Base-by-base conservation (phyloP, 2,797 vertebrate genomes). In the Eutrigla gurnardus region DNA sequence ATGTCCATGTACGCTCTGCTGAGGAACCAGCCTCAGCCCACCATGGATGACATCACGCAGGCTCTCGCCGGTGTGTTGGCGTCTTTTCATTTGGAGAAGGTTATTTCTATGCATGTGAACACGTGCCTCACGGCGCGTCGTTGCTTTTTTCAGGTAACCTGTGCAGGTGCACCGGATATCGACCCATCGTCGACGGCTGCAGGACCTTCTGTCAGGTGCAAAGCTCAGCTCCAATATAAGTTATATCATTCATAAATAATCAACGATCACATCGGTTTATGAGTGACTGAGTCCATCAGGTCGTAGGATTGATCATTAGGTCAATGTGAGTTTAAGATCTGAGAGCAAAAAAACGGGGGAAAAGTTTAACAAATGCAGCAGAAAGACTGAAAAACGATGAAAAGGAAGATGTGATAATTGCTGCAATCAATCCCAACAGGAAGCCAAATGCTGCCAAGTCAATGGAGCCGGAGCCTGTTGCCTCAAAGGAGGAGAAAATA, bases 1-100 rank as follows among this genome's bases (percentile, higher is more conserved):
- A 98, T 98, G 96, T 97, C 97, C 69, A 94, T 96, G 91, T 99
- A 98, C 65, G 37, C 95, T 0, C 94, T 98, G 79, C 91, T 98
- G 75, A 96, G 97, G 84, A 98, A 96, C 86, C 87, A 93, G 4
- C 93, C 88, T 0, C 90, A 94, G 63, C 96, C 96, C 81, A 92
- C 77, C 42, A 88, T 95, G 91, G 94, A 96, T 0, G 95, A 97
- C 78, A 90, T 97, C 70, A 88, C 79, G 1, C 89, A 95, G 72
- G 93, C 94, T 45, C 88, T 97, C 17, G 95, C 88, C 2, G 95
- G 96, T 96, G 7, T 6, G 71, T 78, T 25, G 2, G 11, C 7
- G 39, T 18, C 9, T 25, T 39, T 32, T 47, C 2, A 32, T 3
- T 7, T 49, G 5, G 47, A 33, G 46, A 18, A 7, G 25, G 11